Evolutionary conservation across 2,797 vertebrate species (phyloP).

Genomic region (Darevskia mixta): DNA sequence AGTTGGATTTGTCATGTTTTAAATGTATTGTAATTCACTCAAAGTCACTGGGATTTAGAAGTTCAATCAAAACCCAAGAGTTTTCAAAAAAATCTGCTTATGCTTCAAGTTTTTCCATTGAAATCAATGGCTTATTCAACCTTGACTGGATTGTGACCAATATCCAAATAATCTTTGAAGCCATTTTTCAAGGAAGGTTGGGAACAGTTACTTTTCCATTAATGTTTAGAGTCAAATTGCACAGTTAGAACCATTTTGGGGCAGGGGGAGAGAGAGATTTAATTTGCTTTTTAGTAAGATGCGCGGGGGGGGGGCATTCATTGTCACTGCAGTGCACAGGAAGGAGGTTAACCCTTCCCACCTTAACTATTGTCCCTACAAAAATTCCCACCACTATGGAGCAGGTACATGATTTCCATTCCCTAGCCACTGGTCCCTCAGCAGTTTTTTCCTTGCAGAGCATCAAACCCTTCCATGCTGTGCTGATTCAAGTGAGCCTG

Average conservation of each 20-base stretch:
- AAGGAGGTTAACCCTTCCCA: too few species aligned
- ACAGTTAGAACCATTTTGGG: too few species aligned
- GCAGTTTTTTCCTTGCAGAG: background rate
- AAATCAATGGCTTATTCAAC: background rate
- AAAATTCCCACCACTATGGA: background rate
- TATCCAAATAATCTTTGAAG: background rate
- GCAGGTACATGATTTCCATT: background rate
- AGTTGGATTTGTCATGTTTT: background rate
- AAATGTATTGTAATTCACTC: background rate
- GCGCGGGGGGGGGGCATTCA: too few species aligned
- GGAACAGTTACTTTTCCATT: constrained; percentile 49
- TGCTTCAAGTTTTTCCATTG: background rate
- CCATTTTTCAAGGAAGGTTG: constrained; percentile 38
- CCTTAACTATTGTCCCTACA: background rate
- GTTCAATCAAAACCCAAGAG: background rate
- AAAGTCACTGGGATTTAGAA: background rate
- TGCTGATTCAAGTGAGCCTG: background rate
- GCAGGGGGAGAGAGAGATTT: too few species aligned
- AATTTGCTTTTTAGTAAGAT: too few species aligned
- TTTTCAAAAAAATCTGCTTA: background rate
- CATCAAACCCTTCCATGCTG: background rate
- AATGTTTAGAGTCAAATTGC: background rate
- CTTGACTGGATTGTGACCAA: background rate
- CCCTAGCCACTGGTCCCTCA: background rate
- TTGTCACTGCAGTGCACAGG: too few species aligned